Evolutionary conservation across 2,113 vertebrate species (phyloP).

Genomic region (Oncorhynchus gorbuscha): DNA sequence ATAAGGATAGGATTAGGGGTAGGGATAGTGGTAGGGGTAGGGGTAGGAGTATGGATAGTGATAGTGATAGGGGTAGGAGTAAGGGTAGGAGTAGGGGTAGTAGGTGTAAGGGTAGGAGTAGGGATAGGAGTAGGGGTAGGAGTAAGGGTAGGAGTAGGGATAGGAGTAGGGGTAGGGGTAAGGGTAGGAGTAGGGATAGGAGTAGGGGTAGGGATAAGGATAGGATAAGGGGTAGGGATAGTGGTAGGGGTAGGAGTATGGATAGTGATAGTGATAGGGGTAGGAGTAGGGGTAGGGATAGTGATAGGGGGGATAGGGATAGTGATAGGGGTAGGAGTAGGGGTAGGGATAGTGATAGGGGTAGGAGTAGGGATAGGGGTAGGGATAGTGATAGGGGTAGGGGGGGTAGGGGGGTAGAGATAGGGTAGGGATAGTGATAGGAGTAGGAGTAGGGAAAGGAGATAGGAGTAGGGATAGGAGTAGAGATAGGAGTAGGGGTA

Average conservation of each 20-base stretch:
- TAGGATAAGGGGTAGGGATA: no score
- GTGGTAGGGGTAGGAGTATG: no score
- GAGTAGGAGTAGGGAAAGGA: no score
- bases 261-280: no score
- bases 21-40: background rate
- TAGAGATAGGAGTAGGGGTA: fast-evolving
- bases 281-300: no score
- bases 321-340: no score
- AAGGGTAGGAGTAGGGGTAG: conserved; percentile 7
- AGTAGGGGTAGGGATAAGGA: no score
- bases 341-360: fast-evolving
- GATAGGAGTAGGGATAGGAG: no score
- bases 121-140: background rate
- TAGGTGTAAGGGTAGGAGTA: conserved; percentile 13
- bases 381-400: no score
- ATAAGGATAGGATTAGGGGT: background rate
- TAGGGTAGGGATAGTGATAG: no score
- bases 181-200: fast-evolving
- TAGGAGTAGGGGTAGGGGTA: fast-evolving
- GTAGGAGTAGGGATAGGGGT: no score
- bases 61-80: conserved; percentile 14
- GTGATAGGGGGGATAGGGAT: fast-evolving
- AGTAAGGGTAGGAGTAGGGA: background rate
- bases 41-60: background rate
- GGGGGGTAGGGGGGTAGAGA: fast-evolving